Percentiles rank a stretch among this genome's conserved stretches.
These are phyloP conservation scores for Antheraea assamensis DNA, from an alignment of 2,888 invertebrate species.

Conservation along the genomic window DNA sequence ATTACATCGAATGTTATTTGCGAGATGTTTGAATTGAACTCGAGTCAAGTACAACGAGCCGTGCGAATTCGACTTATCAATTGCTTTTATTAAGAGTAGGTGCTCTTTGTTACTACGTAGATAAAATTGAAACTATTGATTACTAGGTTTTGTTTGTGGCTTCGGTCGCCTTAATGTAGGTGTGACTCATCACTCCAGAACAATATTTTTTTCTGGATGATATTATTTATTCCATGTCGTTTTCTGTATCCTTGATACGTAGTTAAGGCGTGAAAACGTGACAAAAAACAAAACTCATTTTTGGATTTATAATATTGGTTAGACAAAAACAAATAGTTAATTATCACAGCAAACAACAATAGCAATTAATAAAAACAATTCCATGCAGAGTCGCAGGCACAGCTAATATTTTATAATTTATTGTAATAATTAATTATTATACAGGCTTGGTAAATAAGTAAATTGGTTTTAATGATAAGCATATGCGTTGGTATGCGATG, in stretches of 20 bases:
- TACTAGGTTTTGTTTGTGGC: background rate
- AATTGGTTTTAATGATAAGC: background rate
- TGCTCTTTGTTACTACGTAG: slow-evolving; percentile 5
- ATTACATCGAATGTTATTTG: slow-evolving; percentile 22
- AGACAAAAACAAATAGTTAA: background rate
- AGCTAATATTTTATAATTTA: background rate
- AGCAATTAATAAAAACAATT: too few relatives aligned
- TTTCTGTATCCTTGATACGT: too few relatives aligned
- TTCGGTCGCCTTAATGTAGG: background rate
- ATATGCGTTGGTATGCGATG: background rate
- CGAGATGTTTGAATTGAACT: slow-evolving; percentile 22
- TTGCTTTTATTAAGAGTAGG: slow-evolving; percentile 25
- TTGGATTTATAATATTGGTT: too few relatives aligned
- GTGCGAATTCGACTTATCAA: slow-evolving; percentile 27
- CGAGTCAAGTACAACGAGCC: slow-evolving; percentile 22
- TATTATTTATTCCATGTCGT: too few relatives aligned
- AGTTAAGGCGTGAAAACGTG: too few relatives aligned
- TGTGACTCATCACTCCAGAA: too few relatives aligned
- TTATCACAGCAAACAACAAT: background rate
- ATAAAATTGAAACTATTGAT: slow-evolving; percentile 5
- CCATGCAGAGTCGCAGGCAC: too few relatives aligned
- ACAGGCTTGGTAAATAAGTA: background rate
- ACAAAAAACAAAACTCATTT: too few relatives aligned
- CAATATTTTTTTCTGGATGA: too few relatives aligned
- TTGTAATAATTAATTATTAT: background rate